phyloP scores from a whole-genome alignment of 2,888 invertebrate genomes.

The Agrochola macilenta region DNA sequence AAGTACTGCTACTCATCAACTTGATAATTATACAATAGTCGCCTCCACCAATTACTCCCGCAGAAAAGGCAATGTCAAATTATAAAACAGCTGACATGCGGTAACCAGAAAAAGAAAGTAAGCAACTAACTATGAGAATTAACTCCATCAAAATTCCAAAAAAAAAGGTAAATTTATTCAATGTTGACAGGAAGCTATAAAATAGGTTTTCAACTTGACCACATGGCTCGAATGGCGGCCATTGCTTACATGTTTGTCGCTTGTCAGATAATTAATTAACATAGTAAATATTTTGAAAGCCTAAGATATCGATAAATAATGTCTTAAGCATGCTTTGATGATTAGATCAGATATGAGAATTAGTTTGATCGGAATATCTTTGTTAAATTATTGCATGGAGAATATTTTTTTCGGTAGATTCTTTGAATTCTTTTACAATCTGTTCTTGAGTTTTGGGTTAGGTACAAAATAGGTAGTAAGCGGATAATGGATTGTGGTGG shows the following conservation, averaged over 20 bases:
- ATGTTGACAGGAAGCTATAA: constrained; percentile 72
- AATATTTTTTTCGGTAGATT: not conserved
- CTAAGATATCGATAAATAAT: constrained; percentile 39
- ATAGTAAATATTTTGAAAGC: constrained; percentile 58
- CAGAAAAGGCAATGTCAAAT: constrained; percentile 4
- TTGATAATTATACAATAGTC: constrained; percentile 17
- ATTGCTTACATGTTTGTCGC: constrained; percentile 59
- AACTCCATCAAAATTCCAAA: constrained; percentile 51
- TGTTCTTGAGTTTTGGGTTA: not conserved
- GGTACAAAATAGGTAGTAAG: not conserved
- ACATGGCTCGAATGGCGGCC: constrained; percentile 62
- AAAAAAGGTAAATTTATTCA: constrained; percentile 58
- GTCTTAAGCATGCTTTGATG: constrained; percentile 26
- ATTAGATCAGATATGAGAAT: constrained; percentile 33
- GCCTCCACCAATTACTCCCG: not conserved
- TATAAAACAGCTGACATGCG: constrained; percentile 45
- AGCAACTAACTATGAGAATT: constrained; percentile 27
- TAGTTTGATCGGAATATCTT: constrained; percentile 30
- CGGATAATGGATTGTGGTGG: too few species aligned
- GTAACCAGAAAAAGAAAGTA: constrained; percentile 34
- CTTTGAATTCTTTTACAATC: not conserved
- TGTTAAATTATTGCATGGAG: constrained; percentile 1
- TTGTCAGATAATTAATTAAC: constrained; percentile 62
- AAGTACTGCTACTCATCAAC: not conserved
- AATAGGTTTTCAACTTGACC: constrained; percentile 62